Conservation (phyloP, 2,113 vertebrate species). For the Centropus bengalensis region DNA sequence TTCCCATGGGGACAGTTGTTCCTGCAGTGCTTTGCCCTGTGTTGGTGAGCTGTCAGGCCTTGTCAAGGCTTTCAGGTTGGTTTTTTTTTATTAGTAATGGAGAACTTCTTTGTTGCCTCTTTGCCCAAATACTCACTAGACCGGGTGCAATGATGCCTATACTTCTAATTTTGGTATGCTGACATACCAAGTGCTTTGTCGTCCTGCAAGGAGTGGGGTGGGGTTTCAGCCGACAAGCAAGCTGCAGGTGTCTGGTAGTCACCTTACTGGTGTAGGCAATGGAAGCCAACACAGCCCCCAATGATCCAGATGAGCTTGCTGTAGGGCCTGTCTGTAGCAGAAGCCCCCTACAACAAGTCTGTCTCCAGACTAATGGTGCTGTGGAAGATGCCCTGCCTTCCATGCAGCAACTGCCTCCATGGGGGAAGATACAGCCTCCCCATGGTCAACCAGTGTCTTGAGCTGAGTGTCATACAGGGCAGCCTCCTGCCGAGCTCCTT, state of each 20-base stretch:
- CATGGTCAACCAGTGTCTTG: fast-evolving
- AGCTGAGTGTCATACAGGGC: not conserved
- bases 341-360: not conserved
- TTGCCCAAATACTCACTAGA: not conserved
- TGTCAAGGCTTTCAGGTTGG: slow-evolving; percentile 27
- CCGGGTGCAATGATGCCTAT: not conserved
- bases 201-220: not conserved
- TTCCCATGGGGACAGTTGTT: slow-evolving; percentile 62
- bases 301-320: not conserved
- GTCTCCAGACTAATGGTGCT: not conserved
- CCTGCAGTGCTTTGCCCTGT: slow-evolving; percentile 25
- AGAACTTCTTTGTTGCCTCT: slow-evolving; percentile 17
- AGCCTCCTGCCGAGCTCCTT: fast-evolving
- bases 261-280: not conserved
- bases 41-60: slow-evolving; percentile 36
- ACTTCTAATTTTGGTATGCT: not conserved
- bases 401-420: not conserved
- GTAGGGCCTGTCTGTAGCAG: not conserved
- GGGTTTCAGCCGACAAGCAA: not conserved
- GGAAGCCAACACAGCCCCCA: not conserved
- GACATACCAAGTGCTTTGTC: not conserved
- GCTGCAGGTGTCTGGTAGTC: not conserved
- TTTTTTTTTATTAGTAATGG: slow-evolving; percentile 41
- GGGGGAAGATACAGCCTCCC: not conserved
- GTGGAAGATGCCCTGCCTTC: not conserved